Percentiles rank a stretch among this genome's conserved stretches.
These are phyloP conservation scores for Drosophila limbata DNA, from an alignment of 2,888 invertebrate genomes.

Conservation along the genomic window DNA sequence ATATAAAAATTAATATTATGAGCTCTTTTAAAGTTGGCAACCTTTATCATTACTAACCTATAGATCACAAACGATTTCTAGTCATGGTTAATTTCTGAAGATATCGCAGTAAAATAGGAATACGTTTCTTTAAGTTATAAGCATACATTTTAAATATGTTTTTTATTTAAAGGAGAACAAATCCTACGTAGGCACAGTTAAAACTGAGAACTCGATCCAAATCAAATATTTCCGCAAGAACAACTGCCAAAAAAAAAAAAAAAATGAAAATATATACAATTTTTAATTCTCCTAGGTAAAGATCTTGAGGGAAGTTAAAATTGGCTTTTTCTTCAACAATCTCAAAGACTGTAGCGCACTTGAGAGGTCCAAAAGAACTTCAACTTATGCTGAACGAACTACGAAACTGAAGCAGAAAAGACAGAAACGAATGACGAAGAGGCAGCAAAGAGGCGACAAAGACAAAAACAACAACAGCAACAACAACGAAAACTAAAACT, in stretches of 20 bases:
- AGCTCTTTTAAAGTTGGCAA: not conserved
- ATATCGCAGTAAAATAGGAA: not conserved
- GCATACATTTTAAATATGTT: no score
- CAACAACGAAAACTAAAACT: slow-evolving; percentile 67
- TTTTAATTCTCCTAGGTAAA: not conserved
- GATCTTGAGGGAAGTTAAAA: not conserved
- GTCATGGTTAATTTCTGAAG: not conserved
- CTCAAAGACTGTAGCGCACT: slow-evolving; percentile 47
- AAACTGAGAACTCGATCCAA: no score
- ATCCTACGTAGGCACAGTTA: no score
- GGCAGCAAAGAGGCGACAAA: slow-evolving; percentile 34
- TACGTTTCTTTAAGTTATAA: no score
- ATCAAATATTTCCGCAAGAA: no score
- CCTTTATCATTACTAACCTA: no score
- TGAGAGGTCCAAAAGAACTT: slow-evolving; percentile 26
- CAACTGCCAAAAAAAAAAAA: not conserved
- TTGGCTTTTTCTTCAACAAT: slow-evolving; percentile 5
- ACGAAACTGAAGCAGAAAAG: slow-evolving; percentile 60
- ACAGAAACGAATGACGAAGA: slow-evolving; percentile 51
- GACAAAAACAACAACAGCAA: slow-evolving; percentile 18
- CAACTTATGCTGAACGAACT: slow-evolving; percentile 21
- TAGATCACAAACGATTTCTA: no score
- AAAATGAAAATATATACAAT: not conserved
- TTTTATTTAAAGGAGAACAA: no score
- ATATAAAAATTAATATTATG: not conserved